Evolutionary conservation across 2,888 invertebrate species (phyloP).

Genomic region (Anoplius nigerrimus): DNA sequence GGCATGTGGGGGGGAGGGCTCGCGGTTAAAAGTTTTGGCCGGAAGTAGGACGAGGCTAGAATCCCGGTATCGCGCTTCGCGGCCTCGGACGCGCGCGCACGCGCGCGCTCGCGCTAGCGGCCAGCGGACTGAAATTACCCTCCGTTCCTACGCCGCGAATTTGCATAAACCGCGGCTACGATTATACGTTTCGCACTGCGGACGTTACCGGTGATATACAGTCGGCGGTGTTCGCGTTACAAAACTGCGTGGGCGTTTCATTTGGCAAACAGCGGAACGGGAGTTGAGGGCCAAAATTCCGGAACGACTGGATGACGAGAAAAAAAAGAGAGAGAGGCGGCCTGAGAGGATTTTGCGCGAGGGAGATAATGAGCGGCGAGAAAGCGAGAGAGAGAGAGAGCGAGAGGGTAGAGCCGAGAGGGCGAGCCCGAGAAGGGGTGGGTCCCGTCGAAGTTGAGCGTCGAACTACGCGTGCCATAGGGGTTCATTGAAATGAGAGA

Average conservation of each 20-base stretch:
- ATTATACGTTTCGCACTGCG: conserved; percentile 13
- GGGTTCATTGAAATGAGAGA: background rate
- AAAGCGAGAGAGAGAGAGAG: background rate
- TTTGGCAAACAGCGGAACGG: conserved; percentile 1
- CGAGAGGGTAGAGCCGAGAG: background rate
- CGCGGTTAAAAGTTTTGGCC: conserved; percentile 29
- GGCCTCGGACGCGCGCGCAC: background rate
- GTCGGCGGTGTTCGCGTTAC: conserved; percentile 4
- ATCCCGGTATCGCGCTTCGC: conserved; percentile 14
- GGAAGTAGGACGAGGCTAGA: conserved; percentile 15
- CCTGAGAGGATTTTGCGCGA: background rate
- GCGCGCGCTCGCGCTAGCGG: too few relatives aligned
- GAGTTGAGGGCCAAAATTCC: background rate
- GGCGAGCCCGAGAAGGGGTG: too few relatives aligned
- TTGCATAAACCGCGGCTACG: conserved; percentile 38
- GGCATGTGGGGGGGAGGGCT: too few relatives aligned
- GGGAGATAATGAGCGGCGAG: background rate
- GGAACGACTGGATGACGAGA: background rate
- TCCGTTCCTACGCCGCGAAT: conserved; percentile 41
- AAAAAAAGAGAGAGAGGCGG: background rate
- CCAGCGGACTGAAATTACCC: conserved; percentile 42
- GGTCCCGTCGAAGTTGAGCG: background rate
- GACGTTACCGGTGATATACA: conserved; percentile 21
- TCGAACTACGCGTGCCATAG: background rate
- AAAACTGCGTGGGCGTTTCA: conserved; percentile 4